Evolutionary conservation across 2,888 invertebrate species (phyloP).

Genomic region (Pherbina coryleti): DNA sequence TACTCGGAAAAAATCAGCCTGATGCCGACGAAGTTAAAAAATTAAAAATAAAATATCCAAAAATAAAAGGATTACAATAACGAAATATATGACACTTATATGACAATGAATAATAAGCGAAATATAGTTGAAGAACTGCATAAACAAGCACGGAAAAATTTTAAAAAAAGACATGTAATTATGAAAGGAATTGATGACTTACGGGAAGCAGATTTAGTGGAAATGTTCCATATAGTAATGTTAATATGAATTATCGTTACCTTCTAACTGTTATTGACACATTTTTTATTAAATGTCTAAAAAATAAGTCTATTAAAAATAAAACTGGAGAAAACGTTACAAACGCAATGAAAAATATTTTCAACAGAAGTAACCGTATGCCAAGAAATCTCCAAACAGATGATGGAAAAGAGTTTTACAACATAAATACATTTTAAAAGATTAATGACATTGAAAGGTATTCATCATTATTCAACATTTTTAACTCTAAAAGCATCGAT

Average conservation of each 20-base stretch:
- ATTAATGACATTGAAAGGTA: constrained; percentile 38
- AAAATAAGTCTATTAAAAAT: constrained; percentile 15
- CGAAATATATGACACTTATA: too few relatives aligned
- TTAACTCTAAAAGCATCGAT: constrained; percentile 34
- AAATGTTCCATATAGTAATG: constrained; percentile 56
- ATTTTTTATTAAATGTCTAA: constrained; percentile 12
- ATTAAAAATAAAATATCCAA: neutral
- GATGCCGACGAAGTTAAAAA: neutral
- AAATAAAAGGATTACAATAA: neutral
- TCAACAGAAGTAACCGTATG: neutral
- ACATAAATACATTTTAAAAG: constrained; percentile 38
- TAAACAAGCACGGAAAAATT: constrained; percentile 42
- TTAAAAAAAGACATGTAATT: constrained; percentile 38
- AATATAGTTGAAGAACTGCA: constrained; percentile 40
- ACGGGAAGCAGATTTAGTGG: constrained; percentile 52
- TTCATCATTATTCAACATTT: constrained; percentile 49
- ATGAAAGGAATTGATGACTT: constrained; percentile 45
- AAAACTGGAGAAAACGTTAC: constrained; percentile 20
- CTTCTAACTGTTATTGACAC: constrained; percentile 42
- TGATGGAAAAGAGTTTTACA: constrained; percentile 32
- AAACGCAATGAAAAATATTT: constrained; percentile 37
- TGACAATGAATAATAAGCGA: constrained; percentile 28
- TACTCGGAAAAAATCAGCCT: neutral
- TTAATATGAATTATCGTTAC: constrained; percentile 60
- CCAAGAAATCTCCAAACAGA: constrained; percentile 39